These are phyloP conservation scores for Bathynomus jamesi DNA, from an alignment of 1,140 invertebrate genomes.

Conservation along the genomic window DNA sequence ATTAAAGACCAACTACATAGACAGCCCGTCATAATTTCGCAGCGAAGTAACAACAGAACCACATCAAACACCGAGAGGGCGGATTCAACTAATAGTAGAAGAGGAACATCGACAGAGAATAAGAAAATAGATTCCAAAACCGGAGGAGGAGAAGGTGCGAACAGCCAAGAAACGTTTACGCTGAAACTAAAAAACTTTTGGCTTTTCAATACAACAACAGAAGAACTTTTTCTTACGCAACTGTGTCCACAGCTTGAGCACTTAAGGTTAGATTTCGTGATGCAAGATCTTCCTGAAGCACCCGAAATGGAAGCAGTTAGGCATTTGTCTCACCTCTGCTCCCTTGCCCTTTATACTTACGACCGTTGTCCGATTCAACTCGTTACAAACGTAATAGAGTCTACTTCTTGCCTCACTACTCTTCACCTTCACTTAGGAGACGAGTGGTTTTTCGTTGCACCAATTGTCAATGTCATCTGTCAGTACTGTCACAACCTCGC, in stretches of 20 bases:
- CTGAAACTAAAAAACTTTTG: slow-evolving; percentile 29
- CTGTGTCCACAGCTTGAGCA: slow-evolving; percentile 22
- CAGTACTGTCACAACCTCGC: neutral
- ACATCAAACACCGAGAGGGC: neutral
- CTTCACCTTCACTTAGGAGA: neutral
- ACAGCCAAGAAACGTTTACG: neutral
- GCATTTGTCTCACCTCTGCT: neutral
- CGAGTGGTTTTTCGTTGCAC: neutral
- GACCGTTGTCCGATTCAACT: neutral
- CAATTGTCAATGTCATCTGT: neutral
- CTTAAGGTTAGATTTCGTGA: slow-evolving; percentile 27
- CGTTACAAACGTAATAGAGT: neutral
- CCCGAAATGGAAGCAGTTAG: slow-evolving; percentile 22
- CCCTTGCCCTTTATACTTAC: neutral
- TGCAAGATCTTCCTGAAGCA: slow-evolving; percentile 23
- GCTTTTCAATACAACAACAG: slow-evolving; percentile 30
- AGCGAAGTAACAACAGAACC: too few species aligned
- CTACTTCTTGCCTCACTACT: neutral
- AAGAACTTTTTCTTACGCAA: slow-evolving; percentile 17
- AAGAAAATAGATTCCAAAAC: too few species aligned
- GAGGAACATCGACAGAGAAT: neutral
- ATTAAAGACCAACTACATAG: slow-evolving; percentile 22
- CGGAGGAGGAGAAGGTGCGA: neutral
- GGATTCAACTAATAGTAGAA: neutral
- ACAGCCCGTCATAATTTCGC: neutral